Evolutionary conservation across 2,797 vertebrate genomes (phyloP).

Genomic region (Acomys russatus): DNA sequence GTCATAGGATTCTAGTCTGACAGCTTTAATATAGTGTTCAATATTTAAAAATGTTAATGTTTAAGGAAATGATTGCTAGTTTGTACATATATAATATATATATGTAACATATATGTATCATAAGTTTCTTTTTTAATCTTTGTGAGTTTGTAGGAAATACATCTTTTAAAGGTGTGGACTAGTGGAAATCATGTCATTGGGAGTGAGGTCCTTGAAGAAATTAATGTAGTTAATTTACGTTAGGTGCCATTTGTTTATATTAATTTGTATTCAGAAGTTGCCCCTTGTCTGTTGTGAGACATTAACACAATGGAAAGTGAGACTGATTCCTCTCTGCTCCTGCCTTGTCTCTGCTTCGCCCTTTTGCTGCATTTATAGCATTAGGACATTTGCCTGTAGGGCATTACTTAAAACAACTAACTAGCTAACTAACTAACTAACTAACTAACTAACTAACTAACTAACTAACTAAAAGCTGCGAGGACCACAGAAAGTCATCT

Average conservation of each 20-base stretch:
- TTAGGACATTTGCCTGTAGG: background rate
- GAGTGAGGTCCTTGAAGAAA: background rate
- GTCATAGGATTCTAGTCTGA: background rate
- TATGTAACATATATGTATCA: background rate
- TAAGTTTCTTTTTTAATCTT: background rate
- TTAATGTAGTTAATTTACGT: no score
- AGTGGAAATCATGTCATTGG: background rate
- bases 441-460: no score
- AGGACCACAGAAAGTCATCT: background rate
- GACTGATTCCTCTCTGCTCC: accelerated
- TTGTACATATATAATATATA: background rate
- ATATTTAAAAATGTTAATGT: background rate
- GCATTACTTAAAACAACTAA: background rate
- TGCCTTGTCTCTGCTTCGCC: background rate
- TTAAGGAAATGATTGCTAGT: background rate
- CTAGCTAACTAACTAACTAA: background rate
- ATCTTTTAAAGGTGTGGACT: background rate
- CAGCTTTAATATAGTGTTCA: background rate
- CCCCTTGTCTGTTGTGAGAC: background rate
- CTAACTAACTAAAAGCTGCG: no score
- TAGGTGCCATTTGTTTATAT: no score
- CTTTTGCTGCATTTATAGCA: background rate
- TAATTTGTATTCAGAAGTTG: no score
- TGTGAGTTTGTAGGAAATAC: background rate
- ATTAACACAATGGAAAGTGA: no score